phyloP scores from a whole-genome alignment of 2,888 invertebrate genomes.

The Apodemia duryi region DNA sequence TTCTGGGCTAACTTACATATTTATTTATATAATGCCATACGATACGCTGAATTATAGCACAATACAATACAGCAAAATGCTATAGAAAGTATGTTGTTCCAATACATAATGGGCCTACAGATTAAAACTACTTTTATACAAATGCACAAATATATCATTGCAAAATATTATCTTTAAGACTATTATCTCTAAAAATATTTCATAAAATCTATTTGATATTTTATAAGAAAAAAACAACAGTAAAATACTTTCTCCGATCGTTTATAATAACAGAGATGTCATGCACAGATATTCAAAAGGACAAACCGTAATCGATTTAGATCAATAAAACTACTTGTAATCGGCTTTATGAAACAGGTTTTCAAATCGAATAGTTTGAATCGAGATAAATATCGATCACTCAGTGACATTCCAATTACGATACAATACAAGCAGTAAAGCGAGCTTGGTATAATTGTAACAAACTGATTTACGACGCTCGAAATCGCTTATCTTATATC shows the following conservation, averaged over 20 bases:
- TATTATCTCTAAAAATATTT: not conserved
- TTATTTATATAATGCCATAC: too few relatives aligned
- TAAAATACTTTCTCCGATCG: conserved; percentile 7
- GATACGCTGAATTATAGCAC: too few relatives aligned
- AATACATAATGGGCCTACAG: too few relatives aligned
- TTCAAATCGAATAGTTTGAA: conserved; percentile 38
- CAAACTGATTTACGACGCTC: conserved; percentile 38
- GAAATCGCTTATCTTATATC: conserved; percentile 37
- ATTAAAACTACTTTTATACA: too few relatives aligned
- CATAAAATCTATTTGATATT: not conserved
- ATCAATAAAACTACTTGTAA: conserved; percentile 30
- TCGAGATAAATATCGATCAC: conserved; percentile 68
- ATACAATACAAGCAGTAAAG: conserved; percentile 46
- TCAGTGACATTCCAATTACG: conserved; percentile 71
- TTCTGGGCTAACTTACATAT: too few relatives aligned
- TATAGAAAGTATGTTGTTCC: too few relatives aligned
- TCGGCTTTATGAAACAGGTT: conserved; percentile 31
- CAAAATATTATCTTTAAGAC: too few relatives aligned
- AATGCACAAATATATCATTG: too few relatives aligned
- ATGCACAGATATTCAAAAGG: conserved; percentile 10
- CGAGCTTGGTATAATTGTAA: conserved; percentile 38
- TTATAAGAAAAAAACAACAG: not conserved
- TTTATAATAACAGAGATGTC: conserved; percentile 8
- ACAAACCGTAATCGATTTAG: conserved; percentile 25
- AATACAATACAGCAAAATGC: too few relatives aligned